Percentiles rank a stretch among this genome's conserved stretches.
Evolutionary conservation across 2,797 vertebrate species (phyloP).

Genomic region (Emydoidea blandingii): DNA sequence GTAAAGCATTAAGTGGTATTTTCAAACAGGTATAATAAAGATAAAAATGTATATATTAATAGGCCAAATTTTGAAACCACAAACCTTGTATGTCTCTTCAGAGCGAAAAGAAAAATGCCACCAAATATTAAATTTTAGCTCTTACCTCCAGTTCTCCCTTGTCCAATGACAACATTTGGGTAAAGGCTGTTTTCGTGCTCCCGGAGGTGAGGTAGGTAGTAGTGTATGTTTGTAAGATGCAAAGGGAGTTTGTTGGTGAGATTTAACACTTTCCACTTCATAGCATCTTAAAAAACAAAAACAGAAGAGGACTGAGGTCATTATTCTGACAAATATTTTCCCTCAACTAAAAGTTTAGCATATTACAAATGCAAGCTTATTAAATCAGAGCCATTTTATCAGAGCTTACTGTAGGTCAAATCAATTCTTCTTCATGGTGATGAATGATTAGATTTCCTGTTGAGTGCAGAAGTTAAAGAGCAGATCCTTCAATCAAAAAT

Average conservation of each 20-base stretch:
- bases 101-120: not conserved
- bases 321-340: not conserved
- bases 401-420: not conserved
- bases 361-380: not conserved
- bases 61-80: not conserved
- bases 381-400: not conserved
- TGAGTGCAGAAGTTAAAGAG: not conserved
- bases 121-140: not conserved
- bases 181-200: slow-evolving; percentile 77
- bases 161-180: slow-evolving; percentile 86
- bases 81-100: not conserved
- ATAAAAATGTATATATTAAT: not conserved
- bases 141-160: slow-evolving; percentile 86
- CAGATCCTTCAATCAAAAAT: not conserved
- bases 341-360: not conserved
- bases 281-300: slow-evolving; percentile 70
- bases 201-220: slow-evolving; percentile 87
- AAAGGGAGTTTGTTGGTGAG: slow-evolving; percentile 15
- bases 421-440: not conserved
- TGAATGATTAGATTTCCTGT: not conserved
- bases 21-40: not conserved
- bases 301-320: not conserved
- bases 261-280: slow-evolving; percentile 35
- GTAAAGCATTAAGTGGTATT: not conserved
- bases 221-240: slow-evolving; percentile 67